A percentile compares a stretch with the other conserved stretches of the same genome.
These are phyloP conservation scores for Betta splendens DNA, from an alignment of 2,797 vertebrate species.

Conservation along the genomic window DNA sequence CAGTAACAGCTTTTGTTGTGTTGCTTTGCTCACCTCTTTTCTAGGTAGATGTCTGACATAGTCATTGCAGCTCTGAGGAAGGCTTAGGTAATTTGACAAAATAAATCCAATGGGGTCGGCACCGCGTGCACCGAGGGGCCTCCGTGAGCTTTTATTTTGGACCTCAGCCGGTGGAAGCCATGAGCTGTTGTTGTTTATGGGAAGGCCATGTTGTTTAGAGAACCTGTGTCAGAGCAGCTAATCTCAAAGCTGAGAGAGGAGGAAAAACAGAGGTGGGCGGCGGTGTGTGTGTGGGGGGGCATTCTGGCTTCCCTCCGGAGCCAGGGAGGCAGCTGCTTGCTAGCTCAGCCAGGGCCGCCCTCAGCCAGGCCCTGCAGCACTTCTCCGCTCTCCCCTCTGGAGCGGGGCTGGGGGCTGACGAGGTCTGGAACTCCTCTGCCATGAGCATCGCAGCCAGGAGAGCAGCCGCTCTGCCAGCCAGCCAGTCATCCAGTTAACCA, in stretches of 20 bases:
- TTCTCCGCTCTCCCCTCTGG: constrained; percentile 67
- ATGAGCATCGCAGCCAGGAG: constrained; percentile 69
- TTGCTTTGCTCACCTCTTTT: constrained; percentile 59
- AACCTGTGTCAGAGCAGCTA: constrained; percentile 44
- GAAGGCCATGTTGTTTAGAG: constrained; percentile 46
- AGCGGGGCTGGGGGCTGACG: constrained; percentile 56
- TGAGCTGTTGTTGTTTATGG: constrained; percentile 46
- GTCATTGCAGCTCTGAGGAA: constrained; percentile 58
- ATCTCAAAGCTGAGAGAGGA: constrained; percentile 30
- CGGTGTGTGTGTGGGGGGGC: too few species aligned
- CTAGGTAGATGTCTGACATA: constrained; percentile 47
- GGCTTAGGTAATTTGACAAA: constrained; percentile 63
- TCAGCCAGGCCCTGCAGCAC: constrained; percentile 77
- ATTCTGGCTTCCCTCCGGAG: constrained; percentile 63
- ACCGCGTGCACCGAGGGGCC: constrained; percentile 27
- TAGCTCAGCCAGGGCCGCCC: constrained; percentile 67
- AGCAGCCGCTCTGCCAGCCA: constrained; percentile 63
- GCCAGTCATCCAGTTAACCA: constrained; percentile 51
- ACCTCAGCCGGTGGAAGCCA: constrained; percentile 20
- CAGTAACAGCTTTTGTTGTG: constrained; percentile 62
- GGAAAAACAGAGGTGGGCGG: constrained; percentile 12
- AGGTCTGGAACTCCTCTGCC: constrained; percentile 69
- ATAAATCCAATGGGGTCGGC: constrained; percentile 57
- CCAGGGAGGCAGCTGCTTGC: constrained; percentile 76
- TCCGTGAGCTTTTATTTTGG: constrained; percentile 43